These are phyloP conservation scores for Thalassophryne amazonica DNA, from an alignment of 2,797 vertebrate genomes.

Conservation along the genomic window DNA sequence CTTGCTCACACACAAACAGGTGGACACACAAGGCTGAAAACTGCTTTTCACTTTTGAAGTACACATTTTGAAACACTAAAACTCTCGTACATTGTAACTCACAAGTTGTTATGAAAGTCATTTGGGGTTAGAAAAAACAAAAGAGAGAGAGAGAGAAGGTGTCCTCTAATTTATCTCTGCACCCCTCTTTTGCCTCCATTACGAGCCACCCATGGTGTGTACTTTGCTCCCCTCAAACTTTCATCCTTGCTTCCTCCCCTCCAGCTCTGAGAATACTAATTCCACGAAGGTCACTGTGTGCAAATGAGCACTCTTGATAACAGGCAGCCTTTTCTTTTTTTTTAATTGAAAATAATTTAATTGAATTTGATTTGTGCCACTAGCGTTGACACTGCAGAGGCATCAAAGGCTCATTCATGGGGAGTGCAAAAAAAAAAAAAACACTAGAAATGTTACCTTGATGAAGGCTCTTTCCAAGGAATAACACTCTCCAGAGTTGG, in stretches of 20 bases:
- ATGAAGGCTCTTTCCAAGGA: slow-evolving; percentile 18
- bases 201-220: slow-evolving; percentile 34
- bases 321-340: slow-evolving; percentile 26
- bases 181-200: slow-evolving; percentile 30
- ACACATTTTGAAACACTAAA: too few species aligned
- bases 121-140: too few species aligned
- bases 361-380: slow-evolving; percentile 77
- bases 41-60: too few species aligned
- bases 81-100: too few species aligned
- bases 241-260: slow-evolving; percentile 43
- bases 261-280: slow-evolving; percentile 50
- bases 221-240: slow-evolving; percentile 27
- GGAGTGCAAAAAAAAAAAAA: slow-evolving; percentile 12
- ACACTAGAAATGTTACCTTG: slow-evolving; percentile 21
- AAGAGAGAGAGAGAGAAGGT: too few species aligned
- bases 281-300: slow-evolving; percentile 72
- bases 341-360: slow-evolving; percentile 71
- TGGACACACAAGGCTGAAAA: too few species aligned
- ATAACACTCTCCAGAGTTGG: slow-evolving; percentile 8
- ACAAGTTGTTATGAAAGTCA: too few species aligned
- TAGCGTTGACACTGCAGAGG: slow-evolving; percentile 50
- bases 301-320: slow-evolving; percentile 74
- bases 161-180: too few species aligned
- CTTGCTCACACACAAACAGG: too few species aligned
- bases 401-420: slow-evolving; percentile 56